phyloP scores from a whole-genome alignment of 2,888 invertebrate species.

The Epirrita christyi region DNA sequence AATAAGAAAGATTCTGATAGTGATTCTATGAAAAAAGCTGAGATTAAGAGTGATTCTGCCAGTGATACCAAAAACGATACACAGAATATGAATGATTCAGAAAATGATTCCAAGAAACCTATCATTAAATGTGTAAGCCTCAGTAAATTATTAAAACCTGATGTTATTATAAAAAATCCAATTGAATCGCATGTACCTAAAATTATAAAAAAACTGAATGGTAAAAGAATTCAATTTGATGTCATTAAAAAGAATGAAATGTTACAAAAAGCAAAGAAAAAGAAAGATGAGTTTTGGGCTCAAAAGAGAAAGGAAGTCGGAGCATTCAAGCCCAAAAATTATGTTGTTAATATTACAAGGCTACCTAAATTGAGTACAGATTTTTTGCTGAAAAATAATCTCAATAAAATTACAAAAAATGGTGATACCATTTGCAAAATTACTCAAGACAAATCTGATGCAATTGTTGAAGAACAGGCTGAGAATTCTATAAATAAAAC shows the following conservation, averaged over 20 bases:
- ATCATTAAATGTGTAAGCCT: slow-evolving; percentile 74
- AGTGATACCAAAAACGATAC: slow-evolving; percentile 20
- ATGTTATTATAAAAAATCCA: slow-evolving; percentile 40
- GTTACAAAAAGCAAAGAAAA: slow-evolving; percentile 15
- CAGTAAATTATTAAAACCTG: slow-evolving; percentile 66
- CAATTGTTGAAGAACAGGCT: slow-evolving; percentile 5
- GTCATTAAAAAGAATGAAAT: slow-evolving; percentile 19
- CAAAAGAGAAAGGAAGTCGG: slow-evolving; percentile 58
- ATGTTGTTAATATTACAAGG: slow-evolving; percentile 54
- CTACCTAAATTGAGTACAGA: slow-evolving; percentile 54
- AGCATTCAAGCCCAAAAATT: slow-evolving; percentile 62
- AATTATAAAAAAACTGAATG: background rate
- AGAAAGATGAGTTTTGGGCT: slow-evolving; percentile 45
- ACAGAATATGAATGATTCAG: slow-evolving; percentile 1
- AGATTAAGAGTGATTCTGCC: slow-evolving; percentile 2
- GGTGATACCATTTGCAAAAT: slow-evolving; percentile 53
- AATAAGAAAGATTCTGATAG: background rate
- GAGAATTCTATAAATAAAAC: slow-evolving; percentile 14
- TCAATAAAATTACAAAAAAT: slow-evolving; percentile 56
- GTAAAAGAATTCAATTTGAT: slow-evolving; percentile 15
- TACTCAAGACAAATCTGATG: slow-evolving; percentile 13
- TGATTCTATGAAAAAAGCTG: background rate
- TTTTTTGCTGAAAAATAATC: slow-evolving; percentile 53
- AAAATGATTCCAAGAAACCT: slow-evolving; percentile 45
- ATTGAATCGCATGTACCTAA: slow-evolving; percentile 4